Conservation (phyloP, 2,888 invertebrate genomes). For the Rotaria sp. region DNA sequence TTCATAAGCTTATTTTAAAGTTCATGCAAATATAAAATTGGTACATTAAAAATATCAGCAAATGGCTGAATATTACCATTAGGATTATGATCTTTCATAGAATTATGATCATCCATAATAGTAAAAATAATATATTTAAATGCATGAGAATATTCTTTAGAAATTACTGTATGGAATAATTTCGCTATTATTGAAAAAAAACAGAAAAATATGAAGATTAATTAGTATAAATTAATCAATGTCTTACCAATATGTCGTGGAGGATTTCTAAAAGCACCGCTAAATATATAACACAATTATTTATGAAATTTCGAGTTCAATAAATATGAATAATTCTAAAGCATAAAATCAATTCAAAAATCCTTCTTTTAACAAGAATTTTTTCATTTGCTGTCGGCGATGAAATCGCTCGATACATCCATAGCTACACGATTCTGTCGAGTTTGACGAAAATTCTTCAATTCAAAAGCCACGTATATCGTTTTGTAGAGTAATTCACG, state of each 20-base stretch:
- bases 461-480: too few species aligned
- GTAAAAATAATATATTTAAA: background rate
- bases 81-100: background rate
- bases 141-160: background rate
- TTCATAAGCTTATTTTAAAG: background rate
- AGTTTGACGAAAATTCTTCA: too few species aligned
- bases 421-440: too few species aligned
- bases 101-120: conserved; percentile 1
- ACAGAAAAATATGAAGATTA: background rate
- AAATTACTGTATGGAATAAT: background rate
- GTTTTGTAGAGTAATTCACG: too few species aligned
- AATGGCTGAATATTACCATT: background rate
- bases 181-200: background rate
- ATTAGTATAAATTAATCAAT: background rate
- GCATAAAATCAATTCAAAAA: too few species aligned
- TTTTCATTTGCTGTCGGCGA: too few species aligned
- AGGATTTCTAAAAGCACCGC: background rate
- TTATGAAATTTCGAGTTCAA: too few species aligned
- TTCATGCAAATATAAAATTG: background rate
- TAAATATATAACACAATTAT: too few species aligned
- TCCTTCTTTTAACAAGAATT: too few species aligned
- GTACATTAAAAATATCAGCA: background rate
- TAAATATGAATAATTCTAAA: too few species aligned
- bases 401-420: too few species aligned
- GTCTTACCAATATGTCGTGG: background rate